These are phyloP conservation scores for Drosophila repletoides DNA, from an alignment of 1,140 invertebrate species.

Conservation along the genomic window DNA sequence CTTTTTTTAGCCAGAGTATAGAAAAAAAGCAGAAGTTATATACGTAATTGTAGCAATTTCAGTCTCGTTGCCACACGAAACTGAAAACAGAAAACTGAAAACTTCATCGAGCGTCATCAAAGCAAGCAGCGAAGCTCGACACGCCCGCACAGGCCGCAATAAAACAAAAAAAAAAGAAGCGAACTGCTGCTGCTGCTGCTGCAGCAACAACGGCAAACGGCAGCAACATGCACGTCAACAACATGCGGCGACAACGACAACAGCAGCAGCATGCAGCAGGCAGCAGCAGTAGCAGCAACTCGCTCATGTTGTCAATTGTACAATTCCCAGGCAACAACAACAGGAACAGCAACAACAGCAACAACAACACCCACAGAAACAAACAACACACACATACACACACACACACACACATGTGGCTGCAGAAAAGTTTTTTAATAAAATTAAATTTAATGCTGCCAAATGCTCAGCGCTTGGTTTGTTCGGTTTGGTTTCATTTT, in stretches of 20 bases:
- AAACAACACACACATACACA: conserved; percentile 11
- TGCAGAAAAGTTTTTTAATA: conserved; percentile 74
- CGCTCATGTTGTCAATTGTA: conserved; percentile 72
- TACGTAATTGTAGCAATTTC: conserved; percentile 69
- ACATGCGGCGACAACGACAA: conserved; percentile 61
- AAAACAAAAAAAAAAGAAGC: conserved; percentile 57
- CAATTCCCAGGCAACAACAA: conserved; percentile 62
- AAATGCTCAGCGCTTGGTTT: conserved; percentile 58
- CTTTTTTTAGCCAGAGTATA: no score
- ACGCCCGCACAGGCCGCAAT: conserved; percentile 59
- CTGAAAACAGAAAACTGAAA: conserved; percentile 44
- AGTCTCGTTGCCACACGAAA: conserved; percentile 38
- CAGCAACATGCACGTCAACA: conserved; percentile 70
- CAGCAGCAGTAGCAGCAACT: conserved; percentile 45
- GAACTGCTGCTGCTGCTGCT: conserved; percentile 17
- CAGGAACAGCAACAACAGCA: conserved; percentile 16
- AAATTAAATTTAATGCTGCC: conserved; percentile 76
- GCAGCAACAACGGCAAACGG: conserved; percentile 8
- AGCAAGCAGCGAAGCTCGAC: conserved; percentile 34
- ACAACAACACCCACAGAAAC: conserved; percentile 16
- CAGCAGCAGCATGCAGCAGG: conserved; percentile 30
- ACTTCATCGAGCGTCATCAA: conserved; percentile 60
- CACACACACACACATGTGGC: conserved; percentile 17
- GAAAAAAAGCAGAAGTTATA: conserved; percentile 33
- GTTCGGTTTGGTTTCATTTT: conserved; percentile 68